Evolutionary conservation across 2,797 vertebrate genomes (phyloP).

Genomic region (Oryzias sinensis): DNA sequence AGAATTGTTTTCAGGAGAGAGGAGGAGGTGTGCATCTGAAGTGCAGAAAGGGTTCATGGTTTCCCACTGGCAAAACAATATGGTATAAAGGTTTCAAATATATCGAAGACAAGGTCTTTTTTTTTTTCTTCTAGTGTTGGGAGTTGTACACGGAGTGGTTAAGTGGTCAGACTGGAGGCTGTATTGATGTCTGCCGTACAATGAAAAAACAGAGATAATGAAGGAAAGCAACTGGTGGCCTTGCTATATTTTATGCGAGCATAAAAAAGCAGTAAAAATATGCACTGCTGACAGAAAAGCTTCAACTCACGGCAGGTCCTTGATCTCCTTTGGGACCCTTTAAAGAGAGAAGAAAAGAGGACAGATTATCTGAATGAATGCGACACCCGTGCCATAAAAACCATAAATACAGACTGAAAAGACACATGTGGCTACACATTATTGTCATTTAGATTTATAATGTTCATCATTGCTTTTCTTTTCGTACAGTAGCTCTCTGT

Average conservation of each 20-base stretch:
- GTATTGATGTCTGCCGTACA: constrained; percentile 49
- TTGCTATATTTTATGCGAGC: constrained; percentile 26
- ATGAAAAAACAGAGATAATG: constrained; percentile 45
- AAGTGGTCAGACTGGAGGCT: constrained; percentile 56
- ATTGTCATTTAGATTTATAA: constrained; percentile 37
- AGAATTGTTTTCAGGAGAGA: constrained; percentile 30
- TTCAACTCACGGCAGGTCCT: constrained; percentile 84
- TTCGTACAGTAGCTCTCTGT: constrained; percentile 21
- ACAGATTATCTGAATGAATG: constrained; percentile 55
- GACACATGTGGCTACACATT: constrained; percentile 40
- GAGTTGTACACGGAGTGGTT: constrained; percentile 53
- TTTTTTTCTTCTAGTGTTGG: constrained; percentile 40
- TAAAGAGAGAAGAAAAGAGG: constrained; percentile 40
- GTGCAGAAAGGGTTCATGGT: constrained; percentile 46
- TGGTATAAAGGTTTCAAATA: constrained; percentile 53
- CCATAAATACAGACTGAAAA: constrained; percentile 39
- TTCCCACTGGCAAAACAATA: constrained; percentile 61
- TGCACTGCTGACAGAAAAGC: constrained; percentile 44
- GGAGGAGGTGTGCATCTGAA: constrained; percentile 24
- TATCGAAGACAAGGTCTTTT: constrained; percentile 50
- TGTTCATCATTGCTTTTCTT: constrained; percentile 29
- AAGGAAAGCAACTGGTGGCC: constrained; percentile 44
- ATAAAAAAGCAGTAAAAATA: constrained; percentile 38
- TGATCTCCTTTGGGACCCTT: constrained; percentile 96
- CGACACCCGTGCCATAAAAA: constrained; percentile 36